Conservation (phyloP, 1,140 invertebrate genomes). For the Heliconius nattereri region DNA sequence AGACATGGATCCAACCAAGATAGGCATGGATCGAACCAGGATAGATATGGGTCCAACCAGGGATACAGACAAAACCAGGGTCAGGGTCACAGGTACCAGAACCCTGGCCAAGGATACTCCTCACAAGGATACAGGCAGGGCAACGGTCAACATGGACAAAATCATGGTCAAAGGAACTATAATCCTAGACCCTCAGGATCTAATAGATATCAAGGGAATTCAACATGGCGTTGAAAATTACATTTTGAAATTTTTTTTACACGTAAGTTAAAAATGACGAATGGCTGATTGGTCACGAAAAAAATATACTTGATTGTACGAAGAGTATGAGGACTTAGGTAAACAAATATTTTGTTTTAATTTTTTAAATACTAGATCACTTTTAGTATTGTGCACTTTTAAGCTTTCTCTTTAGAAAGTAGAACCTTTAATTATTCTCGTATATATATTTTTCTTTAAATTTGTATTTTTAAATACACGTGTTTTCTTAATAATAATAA, state of each 20-base stretch:
- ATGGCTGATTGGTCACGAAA: not conserved
- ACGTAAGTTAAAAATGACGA: conserved; percentile 2
- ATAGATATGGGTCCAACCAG: conserved; percentile 35
- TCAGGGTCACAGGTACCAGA: conserved; percentile 23
- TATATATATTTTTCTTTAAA: not conserved
- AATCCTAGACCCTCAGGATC: conserved; percentile 23
- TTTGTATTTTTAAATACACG: not conserved
- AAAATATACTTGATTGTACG: not conserved
- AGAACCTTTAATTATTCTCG: not conserved
- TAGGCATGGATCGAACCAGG: conserved; percentile 38
- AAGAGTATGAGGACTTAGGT: not conserved
- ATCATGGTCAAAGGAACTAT: conserved; percentile 24
- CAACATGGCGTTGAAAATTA: conserved; percentile 46
- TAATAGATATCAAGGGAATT: conserved; percentile 44
- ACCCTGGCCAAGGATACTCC: conserved; percentile 30
- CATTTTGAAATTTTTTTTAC: not conserved
- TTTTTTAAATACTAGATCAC: not conserved
- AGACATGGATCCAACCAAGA: conserved; percentile 40
- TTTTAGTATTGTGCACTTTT: conserved; percentile 6
- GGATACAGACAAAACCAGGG: conserved; percentile 39
- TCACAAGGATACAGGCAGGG: conserved; percentile 27
- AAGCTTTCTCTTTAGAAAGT: not conserved
- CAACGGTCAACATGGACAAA: conserved; percentile 18
- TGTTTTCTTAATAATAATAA: not conserved
- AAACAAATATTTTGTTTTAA: conserved; percentile 1